A percentile compares a stretch with the other conserved stretches of the same genome.
phyloP scores from a whole-genome alignment of 2,113 vertebrate genomes.

The Cavia aperea region DNA sequence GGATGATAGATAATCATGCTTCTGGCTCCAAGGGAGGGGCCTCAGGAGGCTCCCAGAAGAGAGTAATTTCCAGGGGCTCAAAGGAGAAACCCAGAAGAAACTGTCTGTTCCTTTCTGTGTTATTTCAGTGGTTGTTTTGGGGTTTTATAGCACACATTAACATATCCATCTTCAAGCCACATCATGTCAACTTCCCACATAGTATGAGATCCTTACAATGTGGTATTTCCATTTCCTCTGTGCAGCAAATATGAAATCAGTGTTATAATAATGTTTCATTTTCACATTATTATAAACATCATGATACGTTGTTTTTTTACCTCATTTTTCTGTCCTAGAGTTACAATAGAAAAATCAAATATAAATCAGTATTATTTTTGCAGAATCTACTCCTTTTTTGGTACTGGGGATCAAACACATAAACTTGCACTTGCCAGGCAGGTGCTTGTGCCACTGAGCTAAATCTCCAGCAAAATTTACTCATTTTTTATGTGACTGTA shows the following conservation, averaged over 20 bases:
- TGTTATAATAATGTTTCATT: neutral
- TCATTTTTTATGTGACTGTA: neutral
- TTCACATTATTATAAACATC: neutral
- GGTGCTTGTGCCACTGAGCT: no score
- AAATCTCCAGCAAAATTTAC: neutral
- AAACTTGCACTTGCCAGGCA: no score
- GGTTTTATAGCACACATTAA: neutral
- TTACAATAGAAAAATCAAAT: neutral
- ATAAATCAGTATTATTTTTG: slow-evolving; percentile 15
- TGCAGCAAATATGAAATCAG: neutral
- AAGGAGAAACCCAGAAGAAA: neutral
- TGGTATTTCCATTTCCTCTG: neutral
- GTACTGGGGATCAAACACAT: no score
- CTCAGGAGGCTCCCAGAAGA: neutral
- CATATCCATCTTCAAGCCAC: neutral
- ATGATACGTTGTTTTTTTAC: neutral
- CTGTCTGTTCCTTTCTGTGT: neutral
- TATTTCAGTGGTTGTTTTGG: neutral
- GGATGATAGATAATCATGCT: neutral
- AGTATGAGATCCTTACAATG: neutral
- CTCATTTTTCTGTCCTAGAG: neutral
- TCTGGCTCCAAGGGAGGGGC: neutral
- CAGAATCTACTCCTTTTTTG: neutral
- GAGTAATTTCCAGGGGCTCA: neutral
- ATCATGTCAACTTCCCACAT: neutral